Conservation (phyloP, 2,113 vertebrate genomes). For the Halichoerus grypus region DNA sequence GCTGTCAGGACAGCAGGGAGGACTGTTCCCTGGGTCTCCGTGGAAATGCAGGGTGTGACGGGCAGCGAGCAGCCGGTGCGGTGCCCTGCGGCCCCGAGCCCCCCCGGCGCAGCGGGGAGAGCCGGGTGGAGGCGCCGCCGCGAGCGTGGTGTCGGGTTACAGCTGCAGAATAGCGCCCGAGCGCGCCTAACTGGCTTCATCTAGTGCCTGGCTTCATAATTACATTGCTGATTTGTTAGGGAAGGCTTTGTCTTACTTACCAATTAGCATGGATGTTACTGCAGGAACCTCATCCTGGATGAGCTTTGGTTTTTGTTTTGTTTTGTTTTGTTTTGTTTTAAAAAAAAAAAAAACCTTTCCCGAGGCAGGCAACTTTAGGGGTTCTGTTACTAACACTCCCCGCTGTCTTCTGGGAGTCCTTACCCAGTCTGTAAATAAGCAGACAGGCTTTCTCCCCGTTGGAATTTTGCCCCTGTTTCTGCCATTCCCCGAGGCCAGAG, state of each 20-base stretch:
- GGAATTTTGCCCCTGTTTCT: constrained; percentile 27
- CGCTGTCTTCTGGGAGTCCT: neutral
- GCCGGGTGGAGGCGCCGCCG: constrained; percentile 79
- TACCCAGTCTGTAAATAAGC: neutral
- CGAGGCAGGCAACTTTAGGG: neutral
- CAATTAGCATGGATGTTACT: constrained; percentile 86
- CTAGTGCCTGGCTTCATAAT: constrained; percentile 88
- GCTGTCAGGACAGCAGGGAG: constrained; percentile 73
- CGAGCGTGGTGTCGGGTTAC: constrained; percentile 90
- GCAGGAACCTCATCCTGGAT: constrained; percentile 69
- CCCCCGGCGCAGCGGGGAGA: constrained; percentile 84
- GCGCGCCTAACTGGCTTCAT: constrained; percentile 83
- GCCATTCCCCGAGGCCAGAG: neutral
- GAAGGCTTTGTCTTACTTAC: constrained; percentile 87
- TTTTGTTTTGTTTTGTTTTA: neutral
- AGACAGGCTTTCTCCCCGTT: neutral
- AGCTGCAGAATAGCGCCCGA: constrained; percentile 86
- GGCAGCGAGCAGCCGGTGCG: constrained; percentile 82
- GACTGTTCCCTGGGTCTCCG: constrained; percentile 36
- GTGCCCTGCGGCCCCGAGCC: constrained; percentile 82
- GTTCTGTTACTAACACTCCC: neutral
- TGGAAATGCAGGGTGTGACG: constrained; percentile 79
- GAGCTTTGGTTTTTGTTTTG: neutral
- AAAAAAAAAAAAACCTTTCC: neutral
- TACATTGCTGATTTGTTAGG: constrained; percentile 87